Percentiles rank a stretch among this genome's conserved stretches.
These are phyloP conservation scores for Pedetes capensis DNA, from an alignment of 2,113 vertebrate species.

Conservation along the genomic window DNA sequence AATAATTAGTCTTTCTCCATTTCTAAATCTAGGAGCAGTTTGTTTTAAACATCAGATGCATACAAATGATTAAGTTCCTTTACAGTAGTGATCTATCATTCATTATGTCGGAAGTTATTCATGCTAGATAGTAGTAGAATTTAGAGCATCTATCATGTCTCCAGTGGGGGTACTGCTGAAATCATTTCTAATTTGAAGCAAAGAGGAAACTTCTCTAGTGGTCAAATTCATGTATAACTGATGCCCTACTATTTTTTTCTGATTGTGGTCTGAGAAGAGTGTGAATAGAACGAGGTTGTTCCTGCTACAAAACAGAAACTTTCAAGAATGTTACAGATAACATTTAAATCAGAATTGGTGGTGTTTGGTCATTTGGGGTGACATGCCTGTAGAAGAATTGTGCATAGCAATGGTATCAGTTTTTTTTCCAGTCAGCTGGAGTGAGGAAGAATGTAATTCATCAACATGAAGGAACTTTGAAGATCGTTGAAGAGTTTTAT, in stretches of 20 bases:
- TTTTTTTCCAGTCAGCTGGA: neutral
- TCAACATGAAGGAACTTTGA: neutral
- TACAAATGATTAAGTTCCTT: neutral
- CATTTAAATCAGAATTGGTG: neutral
- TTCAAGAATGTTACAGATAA: neutral
- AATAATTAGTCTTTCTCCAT: neutral
- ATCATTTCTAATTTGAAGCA: constrained; percentile 6
- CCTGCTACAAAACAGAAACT: neutral
- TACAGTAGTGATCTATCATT: neutral
- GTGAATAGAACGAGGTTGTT: neutral
- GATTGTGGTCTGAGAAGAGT: neutral
- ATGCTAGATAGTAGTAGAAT: neutral
- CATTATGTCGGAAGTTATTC: neutral
- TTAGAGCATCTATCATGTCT: neutral
- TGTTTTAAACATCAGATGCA: neutral
- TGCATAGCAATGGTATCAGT: neutral
- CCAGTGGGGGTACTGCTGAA: neutral
- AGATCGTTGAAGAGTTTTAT: neutral
- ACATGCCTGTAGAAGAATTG: neutral
- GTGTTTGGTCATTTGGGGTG: neutral
- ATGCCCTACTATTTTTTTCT: too few relatives aligned
- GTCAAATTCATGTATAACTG: neutral
- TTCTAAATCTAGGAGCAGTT: constrained; percentile 1
- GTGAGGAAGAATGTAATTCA: neutral
- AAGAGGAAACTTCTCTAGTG: neutral